Percentiles rank a stretch among this genome's conserved stretches.
Evolutionary conservation across 2,888 invertebrate species (phyloP).

Genomic region (Leucania comma): DNA sequence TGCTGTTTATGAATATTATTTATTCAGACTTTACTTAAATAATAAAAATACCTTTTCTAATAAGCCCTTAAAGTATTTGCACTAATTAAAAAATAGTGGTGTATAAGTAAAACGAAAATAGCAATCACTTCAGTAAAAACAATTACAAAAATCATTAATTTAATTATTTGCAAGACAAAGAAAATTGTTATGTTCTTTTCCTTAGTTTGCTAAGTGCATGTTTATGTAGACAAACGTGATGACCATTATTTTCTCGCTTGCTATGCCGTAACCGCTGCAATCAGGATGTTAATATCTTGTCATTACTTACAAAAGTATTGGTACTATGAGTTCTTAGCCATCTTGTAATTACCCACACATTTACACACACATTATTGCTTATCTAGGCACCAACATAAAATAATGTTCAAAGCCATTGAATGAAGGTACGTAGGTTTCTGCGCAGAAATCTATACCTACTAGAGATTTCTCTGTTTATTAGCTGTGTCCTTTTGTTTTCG

Average conservation of each 20-base stretch:
- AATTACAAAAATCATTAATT: too few species aligned
- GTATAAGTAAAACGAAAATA: too few species aligned
- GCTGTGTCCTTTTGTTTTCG: not conserved
- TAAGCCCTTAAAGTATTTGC: too few species aligned
- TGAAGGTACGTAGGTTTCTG: not conserved
- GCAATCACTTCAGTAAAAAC: too few species aligned
- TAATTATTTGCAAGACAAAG: constrained; percentile 1
- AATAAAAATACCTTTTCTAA: too few species aligned
- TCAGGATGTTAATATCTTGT: constrained; percentile 6
- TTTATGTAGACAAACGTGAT: constrained; percentile 15
- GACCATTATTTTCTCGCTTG: constrained; percentile 14
- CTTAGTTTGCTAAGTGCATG: not conserved
- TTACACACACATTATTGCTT: constrained; percentile 10
- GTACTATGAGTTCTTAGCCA: not conserved
- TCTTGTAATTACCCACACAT: constrained; percentile 27
- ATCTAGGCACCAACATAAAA: constrained; percentile 23
- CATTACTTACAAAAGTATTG: not conserved
- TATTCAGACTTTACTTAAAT: too few species aligned
- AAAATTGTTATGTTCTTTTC: not conserved
- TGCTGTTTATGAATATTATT: too few species aligned
- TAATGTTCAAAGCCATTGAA: constrained; percentile 9
- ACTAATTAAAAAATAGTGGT: too few species aligned
- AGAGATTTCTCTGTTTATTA: constrained; percentile 4
- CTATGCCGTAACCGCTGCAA: constrained; percentile 41
- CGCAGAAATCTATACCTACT: constrained; percentile 13